Percentiles rank a stretch among this genome's conserved stretches.
These are phyloP conservation scores for Marasmarcha lunaedactyla DNA, from an alignment of 2,888 invertebrate genomes.

Conservation along the genomic window DNA sequence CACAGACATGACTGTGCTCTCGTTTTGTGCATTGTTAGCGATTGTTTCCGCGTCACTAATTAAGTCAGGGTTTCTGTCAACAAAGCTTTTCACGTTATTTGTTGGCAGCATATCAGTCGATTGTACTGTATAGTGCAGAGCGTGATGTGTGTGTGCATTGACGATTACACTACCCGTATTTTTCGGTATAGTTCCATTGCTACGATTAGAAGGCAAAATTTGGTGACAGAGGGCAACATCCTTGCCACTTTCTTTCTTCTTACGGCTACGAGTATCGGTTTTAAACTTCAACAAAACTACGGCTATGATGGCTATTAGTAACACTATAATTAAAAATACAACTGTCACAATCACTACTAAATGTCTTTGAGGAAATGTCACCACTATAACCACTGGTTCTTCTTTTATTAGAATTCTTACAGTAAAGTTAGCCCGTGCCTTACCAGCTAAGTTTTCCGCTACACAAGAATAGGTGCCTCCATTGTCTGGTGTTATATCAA, in stretches of 20 bases:
- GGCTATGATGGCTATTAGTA: conserved; percentile 75
- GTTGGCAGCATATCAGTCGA: conserved; percentile 55
- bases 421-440: conserved; percentile 83
- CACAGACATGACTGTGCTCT: conserved; percentile 53
- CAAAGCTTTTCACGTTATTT: conserved; percentile 61
- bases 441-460: conserved; percentile 88
- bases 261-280: conserved; percentile 54
- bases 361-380: conserved; percentile 78
- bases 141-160: conserved; percentile 70
- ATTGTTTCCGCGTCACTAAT: conserved; percentile 81
- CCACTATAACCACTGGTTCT: conserved; percentile 76
- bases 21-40: conserved; percentile 58
- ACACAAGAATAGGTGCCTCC: conserved; percentile 89
- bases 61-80: conserved; percentile 83
- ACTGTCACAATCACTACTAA: conserved; percentile 77
- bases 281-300: conserved; percentile 72
- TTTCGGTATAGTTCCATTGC: conserved; percentile 62
- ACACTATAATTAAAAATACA: conserved; percentile 73
- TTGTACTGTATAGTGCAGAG: conserved; percentile 63
- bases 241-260: conserved; percentile 72
- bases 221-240: conserved; percentile 73
- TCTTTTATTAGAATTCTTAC: conserved; percentile 80
- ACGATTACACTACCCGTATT: conserved; percentile 68
- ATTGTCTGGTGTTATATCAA: conserved; percentile 81
- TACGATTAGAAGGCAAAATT: conserved; percentile 49